Evolutionary conservation across 2,113 vertebrate species (phyloP).

Genomic region (Lophotis ruficrista): DNA sequence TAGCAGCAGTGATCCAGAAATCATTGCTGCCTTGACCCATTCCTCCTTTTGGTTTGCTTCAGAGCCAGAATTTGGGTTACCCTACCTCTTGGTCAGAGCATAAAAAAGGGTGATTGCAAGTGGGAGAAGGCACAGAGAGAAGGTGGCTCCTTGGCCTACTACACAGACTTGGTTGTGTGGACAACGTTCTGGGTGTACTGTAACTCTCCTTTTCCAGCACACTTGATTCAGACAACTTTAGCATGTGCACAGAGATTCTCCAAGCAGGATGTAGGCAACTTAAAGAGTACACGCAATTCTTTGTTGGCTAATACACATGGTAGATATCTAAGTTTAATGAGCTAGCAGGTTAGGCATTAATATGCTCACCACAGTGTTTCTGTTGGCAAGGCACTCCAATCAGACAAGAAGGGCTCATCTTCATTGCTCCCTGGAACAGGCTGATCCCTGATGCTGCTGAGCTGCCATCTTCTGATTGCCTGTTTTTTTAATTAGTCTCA

Average conservation of each 20-base stretch:
- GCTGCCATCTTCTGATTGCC: background rate
- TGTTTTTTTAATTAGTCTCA: background rate
- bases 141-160: background rate
- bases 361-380: background rate
- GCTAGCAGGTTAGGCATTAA: background rate
- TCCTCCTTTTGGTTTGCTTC: background rate
- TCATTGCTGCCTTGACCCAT: background rate
- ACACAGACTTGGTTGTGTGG: background rate
- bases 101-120: background rate
- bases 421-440: background rate
- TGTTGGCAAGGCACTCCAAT: background rate
- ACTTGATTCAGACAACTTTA: background rate
- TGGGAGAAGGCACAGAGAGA: background rate
- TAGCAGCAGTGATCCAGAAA: background rate
- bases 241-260: background rate
- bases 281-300: background rate
- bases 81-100: background rate
- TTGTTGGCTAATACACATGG: background rate
- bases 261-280: background rate
- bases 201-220: background rate
- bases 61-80: background rate
- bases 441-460: background rate
- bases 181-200: background rate
- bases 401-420: background rate
- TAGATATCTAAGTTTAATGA: background rate